Percentiles rank a stretch among this genome's conserved stretches.
These are phyloP conservation scores for Anser brachyrhynchus DNA, from an alignment of 2,113 vertebrate genomes.

Conservation along the genomic window DNA sequence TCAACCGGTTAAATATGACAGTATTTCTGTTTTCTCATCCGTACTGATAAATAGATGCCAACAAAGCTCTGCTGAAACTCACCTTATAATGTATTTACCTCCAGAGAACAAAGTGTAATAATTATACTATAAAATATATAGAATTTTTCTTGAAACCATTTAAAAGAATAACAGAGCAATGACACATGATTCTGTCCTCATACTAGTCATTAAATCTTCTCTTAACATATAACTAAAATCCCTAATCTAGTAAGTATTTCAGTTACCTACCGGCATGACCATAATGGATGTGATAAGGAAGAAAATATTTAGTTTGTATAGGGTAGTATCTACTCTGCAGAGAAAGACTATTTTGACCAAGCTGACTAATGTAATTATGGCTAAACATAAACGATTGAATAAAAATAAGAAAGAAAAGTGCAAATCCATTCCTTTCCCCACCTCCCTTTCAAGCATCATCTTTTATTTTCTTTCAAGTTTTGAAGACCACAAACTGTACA, in stretches of 20 bases:
- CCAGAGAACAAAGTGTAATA: neutral
- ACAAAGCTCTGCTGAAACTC: neutral
- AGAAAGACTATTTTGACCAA: neutral
- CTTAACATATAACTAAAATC: neutral
- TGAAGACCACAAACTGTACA: neutral
- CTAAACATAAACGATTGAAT: neutral
- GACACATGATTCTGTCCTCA: neutral
- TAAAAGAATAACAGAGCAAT: neutral
- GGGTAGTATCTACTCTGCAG: neutral
- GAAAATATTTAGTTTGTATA: neutral
- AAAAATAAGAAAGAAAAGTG: neutral
- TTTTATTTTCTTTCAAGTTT: neutral
- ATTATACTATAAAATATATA: neutral
- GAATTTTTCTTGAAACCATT: neutral
- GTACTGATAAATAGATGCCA: neutral
- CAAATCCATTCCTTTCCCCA: neutral
- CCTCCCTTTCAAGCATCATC: rapidly evolving
- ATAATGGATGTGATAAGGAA: neutral
- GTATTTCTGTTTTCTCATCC: neutral
- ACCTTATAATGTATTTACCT: neutral
- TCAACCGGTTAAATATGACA: neutral
- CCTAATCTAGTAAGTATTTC: neutral
- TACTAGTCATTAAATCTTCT: neutral
- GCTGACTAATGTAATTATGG: neutral
- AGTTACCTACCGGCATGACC: neutral